Evolutionary conservation across 2,888 invertebrate species (phyloP), one percentile per base, ranked within the genome.

Genomic region (Stenodera caucasica): DNA sequence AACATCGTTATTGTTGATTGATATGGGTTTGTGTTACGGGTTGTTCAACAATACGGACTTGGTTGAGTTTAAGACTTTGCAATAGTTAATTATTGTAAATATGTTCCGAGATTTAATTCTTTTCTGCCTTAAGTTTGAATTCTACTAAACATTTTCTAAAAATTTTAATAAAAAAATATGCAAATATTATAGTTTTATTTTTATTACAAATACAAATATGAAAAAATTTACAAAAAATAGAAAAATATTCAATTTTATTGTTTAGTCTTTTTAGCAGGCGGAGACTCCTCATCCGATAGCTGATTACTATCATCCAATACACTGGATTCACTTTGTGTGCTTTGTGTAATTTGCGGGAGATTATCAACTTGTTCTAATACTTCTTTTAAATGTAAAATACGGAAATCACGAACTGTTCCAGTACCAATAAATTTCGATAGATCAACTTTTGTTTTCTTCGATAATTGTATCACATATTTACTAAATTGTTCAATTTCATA

Each of bases 351-450:
- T 29, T 61, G 18, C 26, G 37, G 55, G 15, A 55, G 52, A 40
- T 57, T 64, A 11, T 56, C 62, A 0, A 51, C 59, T 57, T 68
- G 78, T 53, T 84, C 83, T 50, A 87, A 80, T 23, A 83, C 83
- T 64, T 86, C 83, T 61, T 83, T 81, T 26, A 88, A 67, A 58
- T 84, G 79, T 0, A 83, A 79, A 21, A 78, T 76, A 61, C 86
- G 81, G 75, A 88, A 90, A 79, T 88, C 89, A 52, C 89, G 82
- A 0, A 86, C 85, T 0, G 84, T 84, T 9, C 88, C 87, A 71
- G 85, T 79, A 0, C 88, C 86, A 12, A 88, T 73, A 68, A 85
- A 86, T 67, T 82, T 83, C 0, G 81, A 71, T 58, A 85, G 70
- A 73, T 81, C 80, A 53, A 86, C 85, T 76, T 85, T 84, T 1